Conservation (phyloP, 2,888 invertebrate genomes). For the Diplazon laetatorius region DNA sequence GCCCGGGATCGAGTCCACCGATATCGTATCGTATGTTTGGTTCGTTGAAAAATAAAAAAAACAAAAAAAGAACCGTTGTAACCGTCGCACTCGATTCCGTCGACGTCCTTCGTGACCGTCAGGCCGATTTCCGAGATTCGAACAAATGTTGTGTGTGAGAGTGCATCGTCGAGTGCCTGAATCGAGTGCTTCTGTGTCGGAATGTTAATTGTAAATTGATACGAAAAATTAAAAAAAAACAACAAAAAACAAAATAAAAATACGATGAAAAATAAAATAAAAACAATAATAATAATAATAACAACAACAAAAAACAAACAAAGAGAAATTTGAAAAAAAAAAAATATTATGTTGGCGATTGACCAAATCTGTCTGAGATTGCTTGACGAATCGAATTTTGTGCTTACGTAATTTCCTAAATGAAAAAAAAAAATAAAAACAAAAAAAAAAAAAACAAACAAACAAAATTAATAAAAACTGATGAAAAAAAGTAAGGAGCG, state of each 20-base stretch:
- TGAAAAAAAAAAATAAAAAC: slow-evolving; percentile 9
- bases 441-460: slow-evolving; percentile 37
- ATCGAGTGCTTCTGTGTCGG: slow-evolving; percentile 23
- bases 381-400: slow-evolving; percentile 59
- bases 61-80: no score
- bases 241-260: slow-evolving; percentile 35
- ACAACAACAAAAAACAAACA: slow-evolving; percentile 16
- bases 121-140: slow-evolving; percentile 9
- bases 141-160: slow-evolving; percentile 36
- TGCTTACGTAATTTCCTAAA: slow-evolving; percentile 60
- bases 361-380: slow-evolving; percentile 57
- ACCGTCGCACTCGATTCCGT: slow-evolving; percentile 4
- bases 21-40: background rate
- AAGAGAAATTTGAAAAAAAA: slow-evolving; percentile 22
- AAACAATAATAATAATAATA: slow-evolving; percentile 25
- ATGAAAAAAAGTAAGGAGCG: slow-evolving; percentile 28
- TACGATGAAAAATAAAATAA: slow-evolving; percentile 22
- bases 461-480: background rate
- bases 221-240: slow-evolving; percentile 22
- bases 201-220: slow-evolving; percentile 20
- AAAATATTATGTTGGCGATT: slow-evolving; percentile 39
- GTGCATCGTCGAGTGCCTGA: slow-evolving; percentile 30
- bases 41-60: no score
- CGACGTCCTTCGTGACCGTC: no score
- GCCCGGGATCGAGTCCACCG: slow-evolving; percentile 20